Evolutionary conservation across 2,888 invertebrate species (phyloP).

Genomic region (Onchidella celtica): DNA sequence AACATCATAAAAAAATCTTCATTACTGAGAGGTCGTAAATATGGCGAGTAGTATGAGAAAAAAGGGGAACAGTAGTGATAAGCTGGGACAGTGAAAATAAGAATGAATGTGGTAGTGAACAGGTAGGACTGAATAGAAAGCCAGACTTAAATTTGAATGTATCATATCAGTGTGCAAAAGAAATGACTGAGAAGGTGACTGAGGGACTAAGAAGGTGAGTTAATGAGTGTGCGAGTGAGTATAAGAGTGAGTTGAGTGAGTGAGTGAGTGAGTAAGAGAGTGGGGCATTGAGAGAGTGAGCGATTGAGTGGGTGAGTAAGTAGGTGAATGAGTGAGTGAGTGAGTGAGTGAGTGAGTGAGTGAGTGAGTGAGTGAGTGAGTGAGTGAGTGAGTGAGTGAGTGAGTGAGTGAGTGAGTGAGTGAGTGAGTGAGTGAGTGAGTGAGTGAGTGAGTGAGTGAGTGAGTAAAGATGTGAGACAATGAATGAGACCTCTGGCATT

Average conservation of each 20-base stretch:
- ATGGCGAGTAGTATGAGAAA: too few relatives aligned
- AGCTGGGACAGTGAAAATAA: too few relatives aligned
- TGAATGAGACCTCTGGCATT: too few relatives aligned
- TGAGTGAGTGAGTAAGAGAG: conserved; percentile 16
- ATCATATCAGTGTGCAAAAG: too few relatives aligned
- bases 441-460: not conserved
- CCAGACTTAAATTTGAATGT: too few relatives aligned
- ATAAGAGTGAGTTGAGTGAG: not conserved
- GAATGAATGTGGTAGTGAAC: too few relatives aligned
- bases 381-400: not conserved
- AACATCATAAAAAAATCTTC: too few relatives aligned
- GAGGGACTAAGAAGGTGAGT: not conserved
- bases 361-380: not conserved
- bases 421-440: not conserved
- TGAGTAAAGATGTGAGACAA: not conserved
- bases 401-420: not conserved
- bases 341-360: not conserved
- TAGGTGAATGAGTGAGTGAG: not conserved
- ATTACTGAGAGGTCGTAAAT: too few relatives aligned
- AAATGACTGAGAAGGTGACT: not conserved
- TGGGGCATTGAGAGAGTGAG: not conserved
- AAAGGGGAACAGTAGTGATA: too few relatives aligned
- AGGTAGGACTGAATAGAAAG: too few relatives aligned
- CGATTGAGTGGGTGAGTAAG: not conserved
- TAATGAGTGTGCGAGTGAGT: conserved; percentile 1